Evolutionary conservation across 2,113 vertebrate species (phyloP).

Genomic region (Corynorhinus townsendii): DNA sequence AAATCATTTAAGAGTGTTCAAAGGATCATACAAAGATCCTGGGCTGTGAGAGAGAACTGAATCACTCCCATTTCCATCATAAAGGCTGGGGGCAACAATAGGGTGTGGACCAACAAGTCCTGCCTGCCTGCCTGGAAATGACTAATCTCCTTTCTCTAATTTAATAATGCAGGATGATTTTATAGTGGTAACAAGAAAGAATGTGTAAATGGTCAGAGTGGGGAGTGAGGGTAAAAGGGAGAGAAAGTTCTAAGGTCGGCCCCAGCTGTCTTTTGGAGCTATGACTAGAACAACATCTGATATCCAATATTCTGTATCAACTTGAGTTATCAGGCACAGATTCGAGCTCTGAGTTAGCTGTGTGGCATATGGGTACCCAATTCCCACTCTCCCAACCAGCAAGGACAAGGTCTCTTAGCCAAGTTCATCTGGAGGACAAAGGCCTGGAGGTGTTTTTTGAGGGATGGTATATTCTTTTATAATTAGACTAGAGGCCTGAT

Average conservation of each 20-base stretch:
- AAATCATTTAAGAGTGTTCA: background rate
- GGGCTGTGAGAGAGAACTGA: background rate
- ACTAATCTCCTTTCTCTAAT: slow-evolving; percentile 37
- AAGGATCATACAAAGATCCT: background rate
- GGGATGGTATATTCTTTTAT: background rate
- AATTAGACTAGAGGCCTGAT: background rate
- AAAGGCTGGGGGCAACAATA: background rate
- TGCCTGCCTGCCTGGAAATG: background rate
- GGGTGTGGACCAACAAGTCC: background rate
- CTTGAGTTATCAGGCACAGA: background rate
- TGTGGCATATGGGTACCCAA: background rate
- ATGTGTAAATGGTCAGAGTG: background rate
- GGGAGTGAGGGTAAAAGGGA: background rate
- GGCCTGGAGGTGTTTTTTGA: background rate
- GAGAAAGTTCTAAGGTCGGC: background rate
- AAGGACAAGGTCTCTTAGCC: background rate
- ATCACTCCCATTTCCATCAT: background rate
- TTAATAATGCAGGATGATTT: background rate
- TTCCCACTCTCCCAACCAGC: background rate
- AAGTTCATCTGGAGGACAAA: background rate
- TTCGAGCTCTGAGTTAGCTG: background rate
- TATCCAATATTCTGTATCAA: background rate
- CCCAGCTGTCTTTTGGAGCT: background rate
- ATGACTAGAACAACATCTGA: background rate
- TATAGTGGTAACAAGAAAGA: background rate